Conservation (phyloP, 2,888 invertebrate genomes). For the Monochamus alternatus region DNA sequence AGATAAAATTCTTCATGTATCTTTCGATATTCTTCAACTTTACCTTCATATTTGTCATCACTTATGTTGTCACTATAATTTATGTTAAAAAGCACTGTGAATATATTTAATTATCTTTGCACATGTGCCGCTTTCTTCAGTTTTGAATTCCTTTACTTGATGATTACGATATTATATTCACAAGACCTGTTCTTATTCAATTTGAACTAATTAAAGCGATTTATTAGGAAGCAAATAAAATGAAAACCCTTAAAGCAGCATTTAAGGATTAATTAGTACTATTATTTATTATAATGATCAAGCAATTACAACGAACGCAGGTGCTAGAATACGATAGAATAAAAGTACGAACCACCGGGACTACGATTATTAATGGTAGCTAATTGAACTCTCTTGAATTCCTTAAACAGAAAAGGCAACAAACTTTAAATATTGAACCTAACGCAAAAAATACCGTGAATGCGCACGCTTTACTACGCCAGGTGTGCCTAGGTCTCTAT, state of each 20-base stretch:
- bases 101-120: no score
- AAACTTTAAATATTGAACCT: not conserved
- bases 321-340: constrained; percentile 14
- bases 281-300: constrained; percentile 18
- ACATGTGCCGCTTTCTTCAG: no score
- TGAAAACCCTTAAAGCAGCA: not conserved
- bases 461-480: constrained; percentile 6
- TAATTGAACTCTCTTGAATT: constrained; percentile 4
- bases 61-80: no score
- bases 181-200: not conserved
- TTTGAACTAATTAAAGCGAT: not conserved
- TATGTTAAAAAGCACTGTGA: no score
- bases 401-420: constrained; percentile 6
- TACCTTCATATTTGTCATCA: no score
- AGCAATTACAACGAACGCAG: constrained; percentile 16
- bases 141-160: no score
- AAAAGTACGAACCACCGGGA: not conserved
- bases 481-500: constrained; percentile 14
- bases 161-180: no score
- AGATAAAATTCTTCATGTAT: no score
- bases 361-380: not conserved
- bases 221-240: not conserved
- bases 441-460: not conserved
- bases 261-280: not conserved
- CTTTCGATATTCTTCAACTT: no score